Evolutionary conservation across 2,888 invertebrate species (phyloP).

Genomic region (Nematopogon swammerdamellus): DNA sequence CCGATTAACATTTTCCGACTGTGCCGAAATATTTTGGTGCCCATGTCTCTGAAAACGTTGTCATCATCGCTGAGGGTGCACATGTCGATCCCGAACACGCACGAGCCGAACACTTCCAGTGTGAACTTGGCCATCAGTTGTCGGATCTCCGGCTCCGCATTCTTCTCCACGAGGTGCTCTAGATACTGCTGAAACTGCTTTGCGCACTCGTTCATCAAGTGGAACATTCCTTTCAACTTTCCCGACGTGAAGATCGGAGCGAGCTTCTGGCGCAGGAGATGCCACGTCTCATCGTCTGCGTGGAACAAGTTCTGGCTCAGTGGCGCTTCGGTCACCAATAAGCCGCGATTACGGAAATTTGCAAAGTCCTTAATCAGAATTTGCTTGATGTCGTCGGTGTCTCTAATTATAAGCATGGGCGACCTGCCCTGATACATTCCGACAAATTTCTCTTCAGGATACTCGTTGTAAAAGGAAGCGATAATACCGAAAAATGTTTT

Average conservation of each 20-base stretch:
- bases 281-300: constrained; percentile 10
- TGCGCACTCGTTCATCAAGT: neutral
- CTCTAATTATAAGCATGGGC: constrained; percentile 5
- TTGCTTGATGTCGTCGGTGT: constrained; percentile 6
- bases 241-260: constrained; percentile 7
- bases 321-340: neutral
- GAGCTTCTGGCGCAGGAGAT: constrained; percentile 7
- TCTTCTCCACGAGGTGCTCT: neutral
- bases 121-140: constrained; percentile 5
- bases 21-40: constrained; percentile 1
- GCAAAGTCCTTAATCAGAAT: constrained; percentile 6
- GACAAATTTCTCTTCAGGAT: constrained; percentile 6
- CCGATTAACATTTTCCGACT: constrained; percentile 5
- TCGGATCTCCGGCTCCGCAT: neutral
- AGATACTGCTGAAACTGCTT: neutral
- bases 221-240: constrained; percentile 3
- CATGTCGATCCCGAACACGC: constrained; percentile 9
- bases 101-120: constrained; percentile 12
- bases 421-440: constrained; percentile 5
- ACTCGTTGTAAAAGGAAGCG: neutral
- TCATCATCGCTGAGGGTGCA: constrained; percentile 4
- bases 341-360: neutral
- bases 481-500: constrained; percentile 1
- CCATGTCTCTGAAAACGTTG: constrained; percentile 5
- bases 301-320: constrained; percentile 6